Conservation (phyloP, 2,113 vertebrate genomes). For the Cercopithecus mona region DNA sequence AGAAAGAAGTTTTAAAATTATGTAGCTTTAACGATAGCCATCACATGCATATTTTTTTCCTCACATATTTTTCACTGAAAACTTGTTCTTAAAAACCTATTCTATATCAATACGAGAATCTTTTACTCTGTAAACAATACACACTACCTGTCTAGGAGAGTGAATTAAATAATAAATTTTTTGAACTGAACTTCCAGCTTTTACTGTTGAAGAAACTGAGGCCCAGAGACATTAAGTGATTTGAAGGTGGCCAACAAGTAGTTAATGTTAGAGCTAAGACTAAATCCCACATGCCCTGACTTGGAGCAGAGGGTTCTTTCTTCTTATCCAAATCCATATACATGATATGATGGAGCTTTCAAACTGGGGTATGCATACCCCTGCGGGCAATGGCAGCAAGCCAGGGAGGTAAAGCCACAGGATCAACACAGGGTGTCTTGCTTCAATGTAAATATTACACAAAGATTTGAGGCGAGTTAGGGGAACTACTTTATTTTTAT, state of each 20-base stretch:
- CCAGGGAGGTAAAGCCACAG: constrained; percentile 63
- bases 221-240: background rate
- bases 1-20: background rate
- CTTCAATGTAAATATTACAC: constrained; percentile 75
- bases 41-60: background rate
- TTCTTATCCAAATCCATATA: constrained; percentile 66
- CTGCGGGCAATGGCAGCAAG: constrained; percentile 65
- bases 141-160: background rate
- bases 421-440: constrained; percentile 71
- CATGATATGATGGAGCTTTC: constrained; percentile 60
- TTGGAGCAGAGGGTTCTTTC: constrained; percentile 65
- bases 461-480: constrained; percentile 59
- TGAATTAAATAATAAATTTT: background rate
- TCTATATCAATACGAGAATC: background rate
- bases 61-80: background rate
- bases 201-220: constrained; percentile 26
- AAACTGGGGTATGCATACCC: constrained; percentile 65
- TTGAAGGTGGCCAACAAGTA: constrained; percentile 59
- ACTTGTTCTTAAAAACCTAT: background rate
- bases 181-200: background rate
- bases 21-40: background rate
- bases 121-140: background rate
- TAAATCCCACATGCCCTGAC: constrained; percentile 68
- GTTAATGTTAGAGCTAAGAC: constrained; percentile 67
- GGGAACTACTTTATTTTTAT: constrained; percentile 62